Percentiles rank a stretch among this genome's conserved stretches.
Conservation (phyloP, 2,888 invertebrate species). For the Apocheima hispidaria region DNA sequence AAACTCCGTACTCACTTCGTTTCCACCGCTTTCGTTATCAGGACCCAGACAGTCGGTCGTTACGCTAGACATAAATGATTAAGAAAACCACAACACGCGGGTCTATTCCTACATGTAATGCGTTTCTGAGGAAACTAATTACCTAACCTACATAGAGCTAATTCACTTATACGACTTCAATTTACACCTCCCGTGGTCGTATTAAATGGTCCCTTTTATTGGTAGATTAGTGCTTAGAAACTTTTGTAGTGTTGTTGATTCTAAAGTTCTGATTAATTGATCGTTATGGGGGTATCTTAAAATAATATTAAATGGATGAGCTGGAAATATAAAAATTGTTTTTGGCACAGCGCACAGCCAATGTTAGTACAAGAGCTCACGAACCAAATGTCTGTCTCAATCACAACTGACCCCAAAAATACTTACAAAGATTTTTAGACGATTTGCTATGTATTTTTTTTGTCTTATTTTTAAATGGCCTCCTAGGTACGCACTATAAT, state of each 20-base stretch:
- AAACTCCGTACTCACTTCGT: background rate
- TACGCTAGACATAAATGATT: constrained; percentile 18
- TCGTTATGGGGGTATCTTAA: constrained; percentile 12
- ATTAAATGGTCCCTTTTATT: constrained; percentile 16
- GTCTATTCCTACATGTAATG: constrained; percentile 8
- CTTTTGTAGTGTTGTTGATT: constrained; percentile 6
- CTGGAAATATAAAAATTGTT: constrained; percentile 17
- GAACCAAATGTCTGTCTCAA: too few relatives aligned
- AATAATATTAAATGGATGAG: constrained; percentile 12
- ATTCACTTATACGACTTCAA: constrained; percentile 21
- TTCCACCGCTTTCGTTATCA: constrained; percentile 15
- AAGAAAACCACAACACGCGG: constrained; percentile 13
- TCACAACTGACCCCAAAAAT: too few relatives aligned
- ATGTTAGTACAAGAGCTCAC: too few relatives aligned
- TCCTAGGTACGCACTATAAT: too few relatives aligned
- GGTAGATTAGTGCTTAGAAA: constrained; percentile 9
- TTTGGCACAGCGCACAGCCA: too few relatives aligned
- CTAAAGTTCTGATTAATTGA: constrained; percentile 13
- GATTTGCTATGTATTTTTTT: too few relatives aligned
- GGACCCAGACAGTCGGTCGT: constrained; percentile 14
- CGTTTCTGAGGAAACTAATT: constrained; percentile 29
- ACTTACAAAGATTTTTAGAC: too few relatives aligned
- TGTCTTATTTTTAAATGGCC: too few relatives aligned
- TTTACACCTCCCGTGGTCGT: constrained; percentile 20
- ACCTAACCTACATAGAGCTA: constrained; percentile 22